These are phyloP conservation scores for Pantelozetes paolii DNA, from an alignment of 2,888 invertebrate species.

Conservation along the genomic window DNA sequence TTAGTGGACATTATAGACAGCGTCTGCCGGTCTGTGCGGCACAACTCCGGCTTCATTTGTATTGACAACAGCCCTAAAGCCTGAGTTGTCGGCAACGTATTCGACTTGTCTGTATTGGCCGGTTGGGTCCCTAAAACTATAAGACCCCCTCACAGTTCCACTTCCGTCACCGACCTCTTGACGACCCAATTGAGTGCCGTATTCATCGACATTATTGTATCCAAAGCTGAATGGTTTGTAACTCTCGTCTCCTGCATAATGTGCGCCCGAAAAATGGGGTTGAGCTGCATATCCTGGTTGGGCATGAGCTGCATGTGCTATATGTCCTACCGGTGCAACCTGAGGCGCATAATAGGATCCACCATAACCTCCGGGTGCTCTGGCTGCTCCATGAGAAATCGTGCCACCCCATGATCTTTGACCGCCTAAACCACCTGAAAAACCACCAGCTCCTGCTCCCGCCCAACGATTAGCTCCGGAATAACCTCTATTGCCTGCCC, in stretches of 20 bases:
- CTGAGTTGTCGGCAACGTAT: slow-evolving; percentile 14
- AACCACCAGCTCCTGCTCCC: too few species aligned
- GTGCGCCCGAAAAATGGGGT: background rate
- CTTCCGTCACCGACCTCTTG: background rate
- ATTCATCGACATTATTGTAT: slow-evolving; percentile 33
- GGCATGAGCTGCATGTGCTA: background rate
- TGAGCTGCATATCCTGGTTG: background rate
- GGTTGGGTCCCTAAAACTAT: slow-evolving; percentile 14
- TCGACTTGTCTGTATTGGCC: slow-evolving; percentile 2
- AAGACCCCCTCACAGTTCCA: slow-evolving; percentile 19
- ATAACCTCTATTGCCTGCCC: too few species aligned
- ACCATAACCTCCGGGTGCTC: background rate
- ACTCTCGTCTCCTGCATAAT: background rate
- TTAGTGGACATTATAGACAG: background rate
- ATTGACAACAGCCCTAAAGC: slow-evolving; percentile 23
- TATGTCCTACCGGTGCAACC: background rate
- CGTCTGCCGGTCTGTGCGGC: slow-evolving; percentile 8
- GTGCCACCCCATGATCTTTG: too few species aligned
- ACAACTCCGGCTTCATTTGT: slow-evolving; percentile 22
- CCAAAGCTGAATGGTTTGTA: slow-evolving; percentile 13
- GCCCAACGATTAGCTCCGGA: too few species aligned
- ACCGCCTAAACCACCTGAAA: too few species aligned
- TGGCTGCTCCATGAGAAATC: too few species aligned
- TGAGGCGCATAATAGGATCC: background rate
- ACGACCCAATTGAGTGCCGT: slow-evolving; percentile 25